Conservation (phyloP, 92 coral and sea anemone species). For the Ricordea florida region DNA sequence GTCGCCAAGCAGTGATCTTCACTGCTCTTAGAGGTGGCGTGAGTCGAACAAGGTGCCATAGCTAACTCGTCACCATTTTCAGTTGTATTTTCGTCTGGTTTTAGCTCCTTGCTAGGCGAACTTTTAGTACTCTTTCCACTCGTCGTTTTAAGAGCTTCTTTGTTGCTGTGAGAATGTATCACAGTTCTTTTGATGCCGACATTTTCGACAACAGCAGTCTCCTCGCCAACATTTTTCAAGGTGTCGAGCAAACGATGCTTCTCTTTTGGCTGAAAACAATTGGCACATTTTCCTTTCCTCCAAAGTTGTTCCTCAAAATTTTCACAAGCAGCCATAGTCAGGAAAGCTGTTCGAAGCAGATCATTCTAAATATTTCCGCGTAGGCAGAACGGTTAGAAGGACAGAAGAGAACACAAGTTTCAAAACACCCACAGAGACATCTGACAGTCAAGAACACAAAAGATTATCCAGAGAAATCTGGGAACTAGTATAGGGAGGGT, state of each 20-base stretch:
- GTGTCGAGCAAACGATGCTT: conserved; percentile 31
- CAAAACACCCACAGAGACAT: conserved; percentile 10
- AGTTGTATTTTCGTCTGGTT: not conserved
- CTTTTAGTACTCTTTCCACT: not conserved
- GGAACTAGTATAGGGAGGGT: conserved; percentile 21
- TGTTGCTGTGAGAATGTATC: not conserved
- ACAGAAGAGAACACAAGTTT: conserved; percentile 16
- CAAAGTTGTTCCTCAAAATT: conserved; percentile 87
- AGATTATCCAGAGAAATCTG: conserved; percentile 28
- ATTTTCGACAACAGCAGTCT: not conserved
- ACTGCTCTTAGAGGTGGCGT: not conserved
- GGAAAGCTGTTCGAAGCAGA: not conserved
- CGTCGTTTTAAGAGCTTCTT: not conserved
- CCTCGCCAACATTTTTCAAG: not conserved
- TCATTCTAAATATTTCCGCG: not conserved
- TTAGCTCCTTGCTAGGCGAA: not conserved
- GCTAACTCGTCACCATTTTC: not conserved
- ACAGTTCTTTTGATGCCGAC: not conserved
- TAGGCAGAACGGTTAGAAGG: conserved; percentile 4
- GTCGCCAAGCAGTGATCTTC: not conserved
- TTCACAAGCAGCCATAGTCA: conserved; percentile 74
- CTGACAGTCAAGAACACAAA: conserved; percentile 33
- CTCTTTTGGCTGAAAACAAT: conserved; percentile 76
- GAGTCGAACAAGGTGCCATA: not conserved
- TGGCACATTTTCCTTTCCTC: conserved; percentile 90